phyloP scores from a whole-genome alignment of 1,140 invertebrate species.

The Zaprionus camerounensis region DNA sequence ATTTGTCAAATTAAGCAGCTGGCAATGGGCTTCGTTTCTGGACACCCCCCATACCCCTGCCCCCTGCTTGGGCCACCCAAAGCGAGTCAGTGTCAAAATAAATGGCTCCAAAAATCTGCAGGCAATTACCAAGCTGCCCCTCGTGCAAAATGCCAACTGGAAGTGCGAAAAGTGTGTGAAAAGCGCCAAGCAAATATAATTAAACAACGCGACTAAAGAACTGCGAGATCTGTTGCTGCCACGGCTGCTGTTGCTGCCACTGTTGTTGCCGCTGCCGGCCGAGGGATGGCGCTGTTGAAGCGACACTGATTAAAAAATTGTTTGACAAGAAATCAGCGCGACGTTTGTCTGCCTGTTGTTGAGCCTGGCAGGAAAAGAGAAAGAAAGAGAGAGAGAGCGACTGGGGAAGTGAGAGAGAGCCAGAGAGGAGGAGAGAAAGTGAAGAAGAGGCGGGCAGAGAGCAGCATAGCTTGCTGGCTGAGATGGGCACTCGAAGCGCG shows the following conservation, averaged over 20 bases:
- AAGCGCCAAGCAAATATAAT: constrained; percentile 58
- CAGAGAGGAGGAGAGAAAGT: constrained; percentile 4
- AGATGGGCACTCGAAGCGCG: background rate
- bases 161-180: constrained; percentile 7
- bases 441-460: background rate
- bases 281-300: constrained; percentile 64
- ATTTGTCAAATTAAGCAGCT: constrained; percentile 79
- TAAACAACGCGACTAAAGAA: constrained; percentile 50
- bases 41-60: constrained; percentile 19
- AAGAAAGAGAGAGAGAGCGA: background rate
- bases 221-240: background rate
- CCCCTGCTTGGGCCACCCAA: background rate
- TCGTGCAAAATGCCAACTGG: constrained; percentile 36
- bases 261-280: background rate
- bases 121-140: constrained; percentile 63
- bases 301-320: constrained; percentile 83
- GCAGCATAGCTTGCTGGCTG: background rate
- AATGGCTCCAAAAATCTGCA: constrained; percentile 68
- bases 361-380: background rate
- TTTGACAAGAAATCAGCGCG: constrained; percentile 82
- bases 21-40: constrained; percentile 5
- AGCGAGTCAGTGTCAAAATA: constrained; percentile 62
- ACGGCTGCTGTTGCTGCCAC: background rate
- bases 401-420: background rate
- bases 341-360: constrained; percentile 61